Evolutionary conservation across 2,888 invertebrate genomes (phyloP).

Genomic region (Escarpia spicata): DNA sequence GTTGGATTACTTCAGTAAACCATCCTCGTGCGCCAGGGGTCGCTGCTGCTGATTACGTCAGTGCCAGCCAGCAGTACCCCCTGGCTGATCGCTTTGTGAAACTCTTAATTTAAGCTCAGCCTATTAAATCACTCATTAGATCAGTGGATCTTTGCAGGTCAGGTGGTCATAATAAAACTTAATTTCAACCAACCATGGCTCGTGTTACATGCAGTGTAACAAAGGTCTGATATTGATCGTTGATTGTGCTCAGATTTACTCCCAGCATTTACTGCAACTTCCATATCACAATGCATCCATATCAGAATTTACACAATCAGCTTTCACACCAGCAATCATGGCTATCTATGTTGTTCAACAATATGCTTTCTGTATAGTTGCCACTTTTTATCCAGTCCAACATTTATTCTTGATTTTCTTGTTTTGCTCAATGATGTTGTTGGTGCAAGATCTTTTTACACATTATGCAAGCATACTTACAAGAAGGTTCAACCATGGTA

Average conservation of each 20-base stretch:
- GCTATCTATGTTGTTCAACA: neutral
- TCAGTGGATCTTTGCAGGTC: too few relatives aligned
- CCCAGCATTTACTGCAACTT: neutral
- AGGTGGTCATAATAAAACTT: too few relatives aligned
- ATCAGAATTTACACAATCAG: neutral
- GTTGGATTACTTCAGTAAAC: too few relatives aligned
- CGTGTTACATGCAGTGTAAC: too few relatives aligned
- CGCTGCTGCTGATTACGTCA: too few relatives aligned
- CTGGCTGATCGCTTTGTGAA: too few relatives aligned
- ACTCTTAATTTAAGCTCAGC: too few relatives aligned
- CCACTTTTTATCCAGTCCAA: neutral
- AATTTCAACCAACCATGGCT: too few relatives aligned
- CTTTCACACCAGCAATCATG: neutral
- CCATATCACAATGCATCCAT: neutral
- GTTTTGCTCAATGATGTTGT: neutral
- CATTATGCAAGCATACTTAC: neutral
- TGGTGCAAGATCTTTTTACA: neutral
- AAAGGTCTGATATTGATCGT: neutral
- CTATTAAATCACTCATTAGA: too few relatives aligned
- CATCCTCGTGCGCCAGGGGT: too few relatives aligned
- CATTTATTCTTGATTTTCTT: neutral
- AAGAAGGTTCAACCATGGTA: neutral
- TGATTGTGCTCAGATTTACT: neutral
- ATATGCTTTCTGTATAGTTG: neutral
- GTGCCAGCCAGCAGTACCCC: too few relatives aligned